Conservation (phyloP, 2,113 vertebrate species). For the Semicossyphus pulcher region DNA sequence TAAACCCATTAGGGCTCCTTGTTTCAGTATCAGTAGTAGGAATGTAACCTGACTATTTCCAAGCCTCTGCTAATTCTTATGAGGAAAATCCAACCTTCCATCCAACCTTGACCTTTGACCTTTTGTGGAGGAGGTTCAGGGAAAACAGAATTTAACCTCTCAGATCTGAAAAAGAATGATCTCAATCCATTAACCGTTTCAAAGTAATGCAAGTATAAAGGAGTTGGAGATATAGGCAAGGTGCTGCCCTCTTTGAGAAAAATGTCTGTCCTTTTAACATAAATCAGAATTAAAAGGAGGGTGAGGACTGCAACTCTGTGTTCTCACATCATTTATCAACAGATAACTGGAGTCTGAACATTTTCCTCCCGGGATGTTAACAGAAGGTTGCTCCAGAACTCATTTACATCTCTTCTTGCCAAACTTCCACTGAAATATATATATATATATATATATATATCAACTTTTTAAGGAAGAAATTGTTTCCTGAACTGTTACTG, state of each 20-base stretch:
- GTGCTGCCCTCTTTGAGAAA: constrained; percentile 34
- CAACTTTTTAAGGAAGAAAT: no score
- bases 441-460: no score
- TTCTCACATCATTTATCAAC: constrained; percentile 30
- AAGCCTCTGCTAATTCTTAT: no score
- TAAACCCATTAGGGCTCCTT: not conserved
- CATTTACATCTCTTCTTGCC: not conserved
- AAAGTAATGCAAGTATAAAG: constrained; percentile 9
- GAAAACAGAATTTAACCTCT: constrained; percentile 25
- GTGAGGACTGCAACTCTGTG: constrained; percentile 1
- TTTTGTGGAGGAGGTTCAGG: constrained; percentile 16
- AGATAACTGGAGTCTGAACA: not conserved
- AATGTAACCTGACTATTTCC: constrained; percentile 18
- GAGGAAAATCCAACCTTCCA: no score
- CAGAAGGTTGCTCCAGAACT: not conserved
- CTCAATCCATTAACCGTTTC: constrained; percentile 40
- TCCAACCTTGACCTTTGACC: constrained; percentile 31
- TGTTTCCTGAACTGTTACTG: constrained; percentile 11
- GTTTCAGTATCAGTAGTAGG: not conserved
- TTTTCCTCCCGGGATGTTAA: constrained; percentile 2
- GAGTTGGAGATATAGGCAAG: constrained; percentile 16
- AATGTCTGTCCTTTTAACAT: constrained; percentile 23
- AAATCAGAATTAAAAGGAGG: constrained; percentile 44
- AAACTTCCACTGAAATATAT: no score
- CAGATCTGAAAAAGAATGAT: constrained; percentile 25